These are phyloP conservation scores for Rhodeus uyekii DNA, from an alignment of 2,797 vertebrate species.

Conservation along the genomic window DNA sequence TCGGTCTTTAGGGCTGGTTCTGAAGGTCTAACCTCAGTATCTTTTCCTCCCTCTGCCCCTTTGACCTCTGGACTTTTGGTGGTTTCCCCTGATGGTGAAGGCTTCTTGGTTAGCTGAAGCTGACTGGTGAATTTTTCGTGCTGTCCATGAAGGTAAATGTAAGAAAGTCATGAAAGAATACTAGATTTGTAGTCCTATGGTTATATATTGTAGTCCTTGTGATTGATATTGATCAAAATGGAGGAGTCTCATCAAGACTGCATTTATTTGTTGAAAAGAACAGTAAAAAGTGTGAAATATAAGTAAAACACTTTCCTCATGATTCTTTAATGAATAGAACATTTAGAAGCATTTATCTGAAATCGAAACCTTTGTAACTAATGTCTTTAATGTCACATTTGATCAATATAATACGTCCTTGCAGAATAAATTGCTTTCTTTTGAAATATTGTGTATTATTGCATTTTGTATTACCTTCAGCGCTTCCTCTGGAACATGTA, in stretches of 20 bases:
- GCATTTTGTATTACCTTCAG: slow-evolving; percentile 84
- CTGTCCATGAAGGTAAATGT: slow-evolving; percentile 65
- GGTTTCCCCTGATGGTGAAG: slow-evolving; percentile 68
- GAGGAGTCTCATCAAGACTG: no score
- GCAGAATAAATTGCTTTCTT: neutral
- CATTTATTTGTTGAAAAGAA: neutral
- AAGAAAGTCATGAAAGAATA: slow-evolving; percentile 23
- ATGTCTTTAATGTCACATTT: neutral
- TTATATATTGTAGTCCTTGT: no score
- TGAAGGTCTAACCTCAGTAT: slow-evolving; percentile 64
- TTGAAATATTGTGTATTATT: neutral
- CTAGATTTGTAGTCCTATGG: neutral
- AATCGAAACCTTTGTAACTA: neutral
- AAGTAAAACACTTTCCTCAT: neutral
- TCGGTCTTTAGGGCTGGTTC: slow-evolving; percentile 78
- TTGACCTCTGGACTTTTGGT: slow-evolving; percentile 62
- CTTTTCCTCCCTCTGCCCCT: slow-evolving; percentile 52
- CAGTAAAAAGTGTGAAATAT: neutral
- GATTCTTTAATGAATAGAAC: neutral
- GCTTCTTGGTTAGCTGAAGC: slow-evolving; percentile 87
- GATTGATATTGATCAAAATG: neutral
- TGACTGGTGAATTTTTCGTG: slow-evolving; percentile 97
- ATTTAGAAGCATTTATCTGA: neutral
- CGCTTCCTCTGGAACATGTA: slow-evolving; percentile 95
- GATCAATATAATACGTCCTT: neutral